Conservation (phyloP, 1,140 invertebrate genomes). For the Drosophila tropicalis region DNA sequence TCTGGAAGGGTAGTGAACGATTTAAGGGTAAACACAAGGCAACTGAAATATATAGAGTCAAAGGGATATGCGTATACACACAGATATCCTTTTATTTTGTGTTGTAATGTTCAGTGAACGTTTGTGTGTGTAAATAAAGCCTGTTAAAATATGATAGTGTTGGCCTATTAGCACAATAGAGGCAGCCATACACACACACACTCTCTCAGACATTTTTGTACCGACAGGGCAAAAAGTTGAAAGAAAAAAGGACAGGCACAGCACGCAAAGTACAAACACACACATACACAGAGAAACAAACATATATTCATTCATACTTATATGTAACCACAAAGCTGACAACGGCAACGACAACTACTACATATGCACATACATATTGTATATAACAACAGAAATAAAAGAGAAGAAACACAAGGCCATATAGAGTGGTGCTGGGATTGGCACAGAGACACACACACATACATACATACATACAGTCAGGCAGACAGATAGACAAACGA, state of each 20-base stretch:
- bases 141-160: slow-evolving; percentile 80
- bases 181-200: slow-evolving; percentile 41
- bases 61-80: not conserved
- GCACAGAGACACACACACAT: no score
- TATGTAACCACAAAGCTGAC: slow-evolving; percentile 73
- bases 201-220: slow-evolving; percentile 10
- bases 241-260: slow-evolving; percentile 28
- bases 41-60: not conserved
- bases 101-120: slow-evolving; percentile 17
- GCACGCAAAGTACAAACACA: slow-evolving; percentile 29
- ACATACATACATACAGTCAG: not conserved
- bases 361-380: slow-evolving; percentile 12
- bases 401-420: slow-evolving; percentile 22
- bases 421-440: not conserved
- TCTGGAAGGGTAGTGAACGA: not conserved
- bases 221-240: slow-evolving; percentile 55
- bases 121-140: slow-evolving; percentile 66
- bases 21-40: slow-evolving; percentile 4
- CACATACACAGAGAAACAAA: slow-evolving; percentile 45
- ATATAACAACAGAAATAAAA: slow-evolving; percentile 19
- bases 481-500: slow-evolving; percentile 21
- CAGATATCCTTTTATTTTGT: slow-evolving; percentile 20
- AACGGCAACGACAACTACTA: slow-evolving; percentile 66
- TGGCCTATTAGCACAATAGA: slow-evolving; percentile 78
- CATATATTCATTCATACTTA: slow-evolving; percentile 33